Evolutionary conservation across 2,888 invertebrate genomes (phyloP).

Genomic region (Lasius platythorax): DNA sequence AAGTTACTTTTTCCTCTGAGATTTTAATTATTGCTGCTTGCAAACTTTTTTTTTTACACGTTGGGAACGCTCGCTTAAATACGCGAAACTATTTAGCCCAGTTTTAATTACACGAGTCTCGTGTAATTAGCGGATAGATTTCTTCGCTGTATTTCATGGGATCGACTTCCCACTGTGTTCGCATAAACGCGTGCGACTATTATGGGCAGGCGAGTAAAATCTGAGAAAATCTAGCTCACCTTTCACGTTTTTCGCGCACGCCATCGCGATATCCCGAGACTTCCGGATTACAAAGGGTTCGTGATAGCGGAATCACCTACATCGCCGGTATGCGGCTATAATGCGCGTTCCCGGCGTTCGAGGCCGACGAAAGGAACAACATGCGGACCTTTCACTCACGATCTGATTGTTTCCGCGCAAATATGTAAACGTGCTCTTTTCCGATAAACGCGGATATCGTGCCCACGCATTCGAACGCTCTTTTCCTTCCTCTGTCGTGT

Average conservation of each 20-base stretch:
- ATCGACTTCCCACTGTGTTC: constrained; percentile 33
- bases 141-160: constrained; percentile 18
- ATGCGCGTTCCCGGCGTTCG: constrained; percentile 38
- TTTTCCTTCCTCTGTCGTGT: constrained; percentile 25
- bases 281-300: constrained; percentile 62
- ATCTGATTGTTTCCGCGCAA: constrained; percentile 67
- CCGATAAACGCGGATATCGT: constrained; percentile 41
- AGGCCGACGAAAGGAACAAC: constrained; percentile 74
- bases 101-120: constrained; percentile 37
- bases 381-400: constrained; percentile 77
- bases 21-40: constrained; percentile 1
- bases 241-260: constrained; percentile 45
- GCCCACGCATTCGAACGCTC: constrained; percentile 2
- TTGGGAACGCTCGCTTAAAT: not conserved
- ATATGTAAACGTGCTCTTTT: constrained; percentile 48
- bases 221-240: constrained; percentile 43
- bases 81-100: constrained; percentile 35
- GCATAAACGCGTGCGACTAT: constrained; percentile 15
- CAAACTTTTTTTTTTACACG: not conserved
- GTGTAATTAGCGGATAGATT: constrained; percentile 37
- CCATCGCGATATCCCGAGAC: constrained; percentile 7
- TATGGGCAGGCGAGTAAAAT: constrained; percentile 22
- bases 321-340: constrained; percentile 28
- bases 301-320: constrained; percentile 53
- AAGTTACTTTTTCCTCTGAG: not conserved